Conservation (phyloP, 2,888 invertebrate species). For the Tolmerus cingulatus region DNA sequence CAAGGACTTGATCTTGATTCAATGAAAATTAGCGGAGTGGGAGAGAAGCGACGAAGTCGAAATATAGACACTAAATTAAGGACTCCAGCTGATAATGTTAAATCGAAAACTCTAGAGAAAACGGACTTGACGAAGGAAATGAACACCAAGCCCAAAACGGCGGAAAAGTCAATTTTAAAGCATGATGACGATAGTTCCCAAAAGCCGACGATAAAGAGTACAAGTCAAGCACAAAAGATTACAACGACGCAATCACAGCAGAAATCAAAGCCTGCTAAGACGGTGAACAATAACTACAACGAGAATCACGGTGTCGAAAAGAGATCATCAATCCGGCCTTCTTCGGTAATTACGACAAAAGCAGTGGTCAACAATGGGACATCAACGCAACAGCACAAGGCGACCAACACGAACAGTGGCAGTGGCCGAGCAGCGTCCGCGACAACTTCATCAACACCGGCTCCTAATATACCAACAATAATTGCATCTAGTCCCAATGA, state of each 20-base stretch:
- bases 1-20: constrained; percentile 60
- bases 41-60: constrained; percentile 52
- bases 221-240: constrained; percentile 45
- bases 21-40: constrained; percentile 51
- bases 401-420: neutral
- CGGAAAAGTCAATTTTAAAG: constrained; percentile 32
- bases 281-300: constrained; percentile 10
- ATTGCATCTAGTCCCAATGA: constrained; percentile 56
- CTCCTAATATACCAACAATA: neutral
- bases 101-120: constrained; percentile 51
- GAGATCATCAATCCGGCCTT: constrained; percentile 44
- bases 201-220: constrained; percentile 38
- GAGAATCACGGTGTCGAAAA: constrained; percentile 1
- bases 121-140: constrained; percentile 41
- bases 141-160: neutral
- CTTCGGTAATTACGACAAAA: constrained; percentile 39
- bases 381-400: neutral
- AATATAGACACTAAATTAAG: constrained; percentile 49
- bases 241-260: neutral
- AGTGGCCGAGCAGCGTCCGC: neutral
- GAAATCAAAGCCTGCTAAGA: neutral
- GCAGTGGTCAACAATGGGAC: constrained; percentile 11
- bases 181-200: constrained; percentile 41
- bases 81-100: constrained; percentile 49
- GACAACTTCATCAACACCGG: neutral